Evolutionary conservation across 2,113 vertebrate genomes (phyloP), one percentile per base, ranked within the genome.

Genomic region (Aegotheles bennettii): DNA sequence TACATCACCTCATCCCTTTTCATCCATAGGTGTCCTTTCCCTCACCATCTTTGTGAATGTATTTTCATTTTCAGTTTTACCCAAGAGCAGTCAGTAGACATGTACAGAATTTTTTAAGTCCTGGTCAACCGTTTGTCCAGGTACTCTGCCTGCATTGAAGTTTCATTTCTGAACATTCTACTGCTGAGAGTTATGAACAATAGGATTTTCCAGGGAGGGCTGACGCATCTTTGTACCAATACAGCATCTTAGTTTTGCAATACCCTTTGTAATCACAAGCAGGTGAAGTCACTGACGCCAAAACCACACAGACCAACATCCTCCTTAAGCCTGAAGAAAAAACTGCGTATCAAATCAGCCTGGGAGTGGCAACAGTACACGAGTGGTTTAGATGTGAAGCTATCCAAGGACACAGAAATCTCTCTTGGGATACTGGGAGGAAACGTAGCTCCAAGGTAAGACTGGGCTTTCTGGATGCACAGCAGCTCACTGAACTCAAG

Each of bases 61-160:
- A 64, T 87, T 90, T 92, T 90, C 68, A 71, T 87, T 89, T 94
- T 94, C 89, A 64, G 10, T 90, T 92, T 94, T 56, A 87, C 38
- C 40, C 43, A 47, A 29, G 51, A 57, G 24, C 5, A 70, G 14
- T 14, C 51, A 68, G 19, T 57, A 9, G 7, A 35, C 23, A 25
- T 0, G 4, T 16, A 59, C 24, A 40, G 64, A 68, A 60, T 53
- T 78, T n/a, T 63, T 51, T 59, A 80, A 54, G 40, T 48, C 43
- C 69, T 33, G n/a, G 10, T 36, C 77, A 92, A 47, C 11, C 60
- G 60, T 68, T 68, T 79, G 57, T 35, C 19, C 76, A 87, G 33
- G 15, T 74, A 77, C 85, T 28, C 24, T 28, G 14, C 24, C 63
- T 61, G 40, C 31, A 69, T 28, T 29, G 85, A 93, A 79, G 59